These are phyloP conservation scores for Acanthopleura granulata DNA, from an alignment of 2,888 invertebrate species.

Conservation along the genomic window DNA sequence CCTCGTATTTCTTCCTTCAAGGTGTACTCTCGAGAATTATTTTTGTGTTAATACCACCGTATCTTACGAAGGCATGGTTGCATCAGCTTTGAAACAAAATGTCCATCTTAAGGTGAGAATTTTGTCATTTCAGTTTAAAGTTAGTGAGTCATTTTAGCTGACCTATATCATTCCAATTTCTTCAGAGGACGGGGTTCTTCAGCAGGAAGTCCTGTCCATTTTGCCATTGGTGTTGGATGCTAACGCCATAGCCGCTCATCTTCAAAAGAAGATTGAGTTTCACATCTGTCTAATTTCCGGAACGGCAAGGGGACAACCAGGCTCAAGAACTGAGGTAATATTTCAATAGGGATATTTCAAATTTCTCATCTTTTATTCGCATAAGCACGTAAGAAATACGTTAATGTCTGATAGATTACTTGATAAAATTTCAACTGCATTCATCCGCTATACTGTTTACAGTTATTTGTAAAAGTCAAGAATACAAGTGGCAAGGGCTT, in stretches of 20 bases:
- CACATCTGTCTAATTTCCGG: slow-evolving; percentile 37
- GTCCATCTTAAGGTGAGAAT: no score
- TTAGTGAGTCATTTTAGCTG: no score
- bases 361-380: no score
- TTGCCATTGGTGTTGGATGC: slow-evolving; percentile 39
- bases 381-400: no score
- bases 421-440: no score
- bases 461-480: slow-evolving; percentile 9
- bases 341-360: neutral
- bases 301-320: slow-evolving; percentile 33
- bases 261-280: slow-evolving; percentile 40
- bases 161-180: neutral
- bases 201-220: slow-evolving; percentile 39
- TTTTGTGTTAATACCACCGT: no score
- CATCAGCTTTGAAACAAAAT: no score
- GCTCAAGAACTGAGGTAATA: slow-evolving; percentile 39
- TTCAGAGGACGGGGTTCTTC: slow-evolving; percentile 41
- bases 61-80: no score
- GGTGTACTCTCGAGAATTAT: no score
- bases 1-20: no score
- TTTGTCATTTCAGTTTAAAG: no score
- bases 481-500: neutral
- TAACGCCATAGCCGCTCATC: slow-evolving; percentile 40
- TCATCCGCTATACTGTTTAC: neutral
- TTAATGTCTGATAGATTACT: no score